Conservation (phyloP, 2,113 vertebrate genomes). For the Pseudorectes ferrugineus region DNA sequence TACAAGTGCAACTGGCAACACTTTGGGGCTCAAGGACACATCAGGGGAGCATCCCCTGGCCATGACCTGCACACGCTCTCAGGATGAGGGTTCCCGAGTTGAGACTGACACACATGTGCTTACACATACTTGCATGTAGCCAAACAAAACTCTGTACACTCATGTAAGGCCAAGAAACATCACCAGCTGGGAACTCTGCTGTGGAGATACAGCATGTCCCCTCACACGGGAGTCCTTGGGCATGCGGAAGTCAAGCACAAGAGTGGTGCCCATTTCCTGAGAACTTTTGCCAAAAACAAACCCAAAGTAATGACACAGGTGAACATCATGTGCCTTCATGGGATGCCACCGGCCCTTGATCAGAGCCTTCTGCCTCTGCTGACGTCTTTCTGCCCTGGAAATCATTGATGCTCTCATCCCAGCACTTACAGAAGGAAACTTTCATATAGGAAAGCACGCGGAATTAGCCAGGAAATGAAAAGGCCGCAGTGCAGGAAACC, state of each 20-base stretch:
- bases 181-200: background rate
- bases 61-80: background rate
- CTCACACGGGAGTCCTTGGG: too few relatives aligned
- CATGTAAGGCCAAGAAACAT: background rate
- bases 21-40: background rate
- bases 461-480: background rate
- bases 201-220: background rate
- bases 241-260: background rate
- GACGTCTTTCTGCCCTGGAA: background rate
- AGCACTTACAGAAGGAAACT: background rate
- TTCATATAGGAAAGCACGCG: background rate
- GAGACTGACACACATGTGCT: rapidly evolving
- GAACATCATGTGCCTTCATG: background rate
- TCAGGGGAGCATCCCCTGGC: background rate
- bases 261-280: background rate
- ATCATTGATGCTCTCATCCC: background rate
- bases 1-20: background rate
- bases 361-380: background rate
- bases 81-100: background rate
- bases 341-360: background rate
- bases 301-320: background rate
- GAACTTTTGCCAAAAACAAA: background rate
- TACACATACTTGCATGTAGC: background rate
- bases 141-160: background rate
- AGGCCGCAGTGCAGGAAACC: background rate